These are phyloP conservation scores for Empidonax alnorum DNA, from an alignment of 2,113 vertebrate species.

Conservation along the genomic window DNA sequence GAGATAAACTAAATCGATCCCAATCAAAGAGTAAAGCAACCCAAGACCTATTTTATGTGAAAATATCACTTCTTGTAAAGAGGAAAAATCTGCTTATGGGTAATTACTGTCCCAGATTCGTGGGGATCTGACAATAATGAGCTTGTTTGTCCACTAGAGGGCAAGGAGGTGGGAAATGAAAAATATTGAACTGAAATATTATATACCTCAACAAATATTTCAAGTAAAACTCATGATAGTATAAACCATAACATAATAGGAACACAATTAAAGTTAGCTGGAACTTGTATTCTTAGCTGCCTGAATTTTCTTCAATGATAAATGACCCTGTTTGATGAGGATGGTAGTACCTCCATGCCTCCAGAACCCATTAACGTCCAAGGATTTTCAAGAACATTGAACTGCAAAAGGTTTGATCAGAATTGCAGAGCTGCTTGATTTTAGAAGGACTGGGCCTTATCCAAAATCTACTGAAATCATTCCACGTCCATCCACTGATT, in stretches of 20 bases:
- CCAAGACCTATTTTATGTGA: neutral
- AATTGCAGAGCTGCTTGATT: neutral
- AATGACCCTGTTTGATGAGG: neutral
- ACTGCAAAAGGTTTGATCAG: neutral
- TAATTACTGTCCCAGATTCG: neutral
- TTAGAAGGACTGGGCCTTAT: neutral
- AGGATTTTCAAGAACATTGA: neutral
- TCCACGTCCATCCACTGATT: neutral
- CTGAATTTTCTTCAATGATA: neutral
- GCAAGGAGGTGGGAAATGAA: conserved; percentile 10
- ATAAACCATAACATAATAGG: neutral
- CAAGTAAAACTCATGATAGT: neutral
- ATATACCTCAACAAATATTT: neutral
- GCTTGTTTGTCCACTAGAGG: conserved; percentile 18
- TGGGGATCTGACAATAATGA: neutral
- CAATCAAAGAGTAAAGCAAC: neutral
- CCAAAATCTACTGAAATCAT: neutral
- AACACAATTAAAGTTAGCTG: neutral
- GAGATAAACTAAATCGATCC: neutral
- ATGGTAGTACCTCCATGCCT: neutral
- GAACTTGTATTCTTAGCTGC: neutral
- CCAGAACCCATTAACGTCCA: neutral
- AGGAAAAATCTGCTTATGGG: neutral
- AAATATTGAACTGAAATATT: neutral
- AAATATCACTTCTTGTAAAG: neutral